Conservation (phyloP, 2,113 vertebrate genomes). For the Bubalus kerabau region DNA sequence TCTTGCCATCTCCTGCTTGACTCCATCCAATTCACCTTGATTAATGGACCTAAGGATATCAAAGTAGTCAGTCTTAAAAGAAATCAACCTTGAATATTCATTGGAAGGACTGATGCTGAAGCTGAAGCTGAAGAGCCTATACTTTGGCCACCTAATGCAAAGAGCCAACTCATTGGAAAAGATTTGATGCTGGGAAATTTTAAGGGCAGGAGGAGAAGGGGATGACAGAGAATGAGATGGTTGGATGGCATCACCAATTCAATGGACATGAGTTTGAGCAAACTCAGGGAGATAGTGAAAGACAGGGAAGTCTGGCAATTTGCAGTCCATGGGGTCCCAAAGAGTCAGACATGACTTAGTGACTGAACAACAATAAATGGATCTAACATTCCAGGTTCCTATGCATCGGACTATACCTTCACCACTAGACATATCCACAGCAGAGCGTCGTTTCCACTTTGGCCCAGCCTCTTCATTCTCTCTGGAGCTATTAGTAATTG, state of each 20-base stretch:
- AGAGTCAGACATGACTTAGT: background rate
- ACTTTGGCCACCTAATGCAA: background rate
- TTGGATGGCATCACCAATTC: background rate
- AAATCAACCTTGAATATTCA: background rate
- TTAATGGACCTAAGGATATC: background rate
- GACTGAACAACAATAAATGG: background rate
- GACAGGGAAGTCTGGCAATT: background rate
- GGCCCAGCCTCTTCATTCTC: background rate
- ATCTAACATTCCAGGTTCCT: background rate
- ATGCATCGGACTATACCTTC: background rate
- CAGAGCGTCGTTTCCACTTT: rapidly evolving
- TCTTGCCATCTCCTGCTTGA: background rate
- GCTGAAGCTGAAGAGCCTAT: background rate
- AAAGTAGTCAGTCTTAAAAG: background rate
- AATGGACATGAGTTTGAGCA: background rate
- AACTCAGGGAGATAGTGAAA: background rate
- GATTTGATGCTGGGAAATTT: background rate
- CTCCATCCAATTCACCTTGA: background rate
- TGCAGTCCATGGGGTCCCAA: background rate
- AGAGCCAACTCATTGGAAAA: background rate
- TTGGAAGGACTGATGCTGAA: background rate
- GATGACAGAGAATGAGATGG: background rate
- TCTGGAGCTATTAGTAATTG: background rate
- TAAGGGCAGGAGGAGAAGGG: background rate
- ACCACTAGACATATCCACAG: background rate